Evolutionary conservation across 2,113 vertebrate species (phyloP).

Genomic region (Mixornis gularis): DNA sequence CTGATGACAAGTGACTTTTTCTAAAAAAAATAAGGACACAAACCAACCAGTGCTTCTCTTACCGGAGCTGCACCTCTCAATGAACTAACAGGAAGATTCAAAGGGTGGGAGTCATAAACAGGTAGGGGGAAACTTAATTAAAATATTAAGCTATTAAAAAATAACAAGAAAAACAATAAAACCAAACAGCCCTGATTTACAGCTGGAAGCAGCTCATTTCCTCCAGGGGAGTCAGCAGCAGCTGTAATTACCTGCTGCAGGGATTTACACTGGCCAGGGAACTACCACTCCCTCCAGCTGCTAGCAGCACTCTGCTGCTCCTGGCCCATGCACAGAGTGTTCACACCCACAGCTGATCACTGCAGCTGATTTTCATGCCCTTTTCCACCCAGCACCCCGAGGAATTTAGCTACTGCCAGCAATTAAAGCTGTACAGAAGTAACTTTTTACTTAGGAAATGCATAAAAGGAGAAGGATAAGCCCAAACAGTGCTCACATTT

Average conservation of each 20-base stretch:
- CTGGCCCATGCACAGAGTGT: neutral
- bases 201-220: slow-evolving; percentile 29
- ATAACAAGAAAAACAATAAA: slow-evolving; percentile 33
- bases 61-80: neutral
- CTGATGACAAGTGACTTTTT: neutral
- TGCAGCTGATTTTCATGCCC: neutral
- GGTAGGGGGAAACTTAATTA: neutral
- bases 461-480: neutral
- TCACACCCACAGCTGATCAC: slow-evolving; percentile 5
- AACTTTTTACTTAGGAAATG: neutral
- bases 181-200: slow-evolving; percentile 25
- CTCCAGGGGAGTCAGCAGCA: slow-evolving; percentile 1
- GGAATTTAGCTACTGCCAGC: neutral
- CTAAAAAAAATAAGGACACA: neutral
- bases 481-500: neutral
- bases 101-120: neutral
- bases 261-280: neutral
- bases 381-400: neutral
- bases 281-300: neutral
- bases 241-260: slow-evolving; percentile 1
- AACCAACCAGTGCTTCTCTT: neutral
- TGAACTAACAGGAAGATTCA: neutral
- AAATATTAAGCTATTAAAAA: slow-evolving; percentile 31
- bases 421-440: neutral
- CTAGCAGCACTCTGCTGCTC: neutral